These are phyloP conservation scores for Chelonus insularis DNA, from an alignment of 1,140 invertebrate species.

Conservation along the genomic window DNA sequence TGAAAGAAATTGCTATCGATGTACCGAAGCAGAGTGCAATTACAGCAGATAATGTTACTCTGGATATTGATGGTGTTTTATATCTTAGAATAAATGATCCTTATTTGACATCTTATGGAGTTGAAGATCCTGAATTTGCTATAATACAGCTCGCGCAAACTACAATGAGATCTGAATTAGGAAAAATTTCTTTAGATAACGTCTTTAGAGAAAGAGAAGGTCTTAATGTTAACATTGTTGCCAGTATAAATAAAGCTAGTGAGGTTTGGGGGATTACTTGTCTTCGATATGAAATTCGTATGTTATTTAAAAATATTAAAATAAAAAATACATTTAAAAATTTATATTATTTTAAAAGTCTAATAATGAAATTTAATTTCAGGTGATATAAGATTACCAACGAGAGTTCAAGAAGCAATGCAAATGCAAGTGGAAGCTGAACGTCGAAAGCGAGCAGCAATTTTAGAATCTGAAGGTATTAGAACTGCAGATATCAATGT, in stretches of 20 bases:
- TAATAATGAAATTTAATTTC: slow-evolving; percentile 31
- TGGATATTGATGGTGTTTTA: slow-evolving; percentile 96
- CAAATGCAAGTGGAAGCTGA: slow-evolving; percentile 99
- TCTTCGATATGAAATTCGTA: slow-evolving; percentile 96
- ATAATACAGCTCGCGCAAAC: slow-evolving; percentile 98
- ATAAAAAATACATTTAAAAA: not conserved
- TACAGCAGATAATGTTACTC: slow-evolving; percentile 94
- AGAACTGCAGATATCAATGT: slow-evolving; percentile 96
- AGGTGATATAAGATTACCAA: slow-evolving; percentile 92
- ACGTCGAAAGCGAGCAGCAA: slow-evolving; percentile 91
- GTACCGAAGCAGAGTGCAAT: slow-evolving; percentile 98
- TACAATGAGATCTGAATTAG: slow-evolving; percentile 98
- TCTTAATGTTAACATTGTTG: slow-evolving; percentile 94
- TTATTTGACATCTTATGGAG: slow-evolving; percentile 94
- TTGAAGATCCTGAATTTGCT: slow-evolving; percentile 99
- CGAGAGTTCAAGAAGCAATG: slow-evolving; percentile 97
- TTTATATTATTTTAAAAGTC: not conserved
- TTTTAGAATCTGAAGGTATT: slow-evolving; percentile 95
- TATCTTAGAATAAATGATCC: slow-evolving; percentile 94
- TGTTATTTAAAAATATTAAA: slow-evolving; percentile 51
- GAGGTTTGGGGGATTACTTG: slow-evolving; percentile 98
- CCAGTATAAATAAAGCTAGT: slow-evolving; percentile 96
- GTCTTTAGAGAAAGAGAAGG: slow-evolving; percentile 96
- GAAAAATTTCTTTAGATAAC: slow-evolving; percentile 97
- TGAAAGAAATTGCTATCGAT: slow-evolving; percentile 99